phyloP scores from a whole-genome alignment of 2,888 invertebrate species.

The Macrophya annulata region DNA sequence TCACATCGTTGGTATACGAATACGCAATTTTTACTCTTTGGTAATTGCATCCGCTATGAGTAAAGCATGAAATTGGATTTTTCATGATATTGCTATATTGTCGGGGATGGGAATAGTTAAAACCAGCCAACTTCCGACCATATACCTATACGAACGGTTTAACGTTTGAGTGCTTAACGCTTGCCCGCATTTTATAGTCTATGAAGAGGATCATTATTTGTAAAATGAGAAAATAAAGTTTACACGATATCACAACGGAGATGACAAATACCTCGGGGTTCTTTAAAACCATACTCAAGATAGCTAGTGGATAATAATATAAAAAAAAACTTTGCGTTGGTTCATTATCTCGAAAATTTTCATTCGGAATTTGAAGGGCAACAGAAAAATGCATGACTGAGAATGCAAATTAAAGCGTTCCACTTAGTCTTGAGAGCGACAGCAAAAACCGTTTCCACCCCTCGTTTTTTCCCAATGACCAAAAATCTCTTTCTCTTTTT shows the following conservation, averaged over 20 bases:
- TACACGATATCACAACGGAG: neutral
- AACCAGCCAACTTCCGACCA: constrained; percentile 14
- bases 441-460: constrained; percentile 28
- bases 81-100: neutral
- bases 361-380: constrained; percentile 45
- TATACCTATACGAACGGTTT: neutral
- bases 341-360: neutral
- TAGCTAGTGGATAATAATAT: neutral
- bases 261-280: neutral
- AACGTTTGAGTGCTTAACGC: constrained; percentile 43
- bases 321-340: neutral
- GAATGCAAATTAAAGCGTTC: constrained; percentile 51
- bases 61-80: constrained; percentile 11
- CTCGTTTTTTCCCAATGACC: constrained; percentile 15
- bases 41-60: neutral
- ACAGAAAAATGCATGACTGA: constrained; percentile 48
- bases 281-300: neutral
- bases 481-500: neutral
- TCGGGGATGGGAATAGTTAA: constrained; percentile 6
- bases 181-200: constrained; percentile 21
- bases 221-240: constrained; percentile 37
- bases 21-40: constrained; percentile 1
- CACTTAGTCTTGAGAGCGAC: constrained; percentile 46
- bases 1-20: neutral
- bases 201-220: constrained; percentile 35